Conservation (phyloP, 2,888 invertebrate genomes). For the Sarcophaga rosellei region DNA sequence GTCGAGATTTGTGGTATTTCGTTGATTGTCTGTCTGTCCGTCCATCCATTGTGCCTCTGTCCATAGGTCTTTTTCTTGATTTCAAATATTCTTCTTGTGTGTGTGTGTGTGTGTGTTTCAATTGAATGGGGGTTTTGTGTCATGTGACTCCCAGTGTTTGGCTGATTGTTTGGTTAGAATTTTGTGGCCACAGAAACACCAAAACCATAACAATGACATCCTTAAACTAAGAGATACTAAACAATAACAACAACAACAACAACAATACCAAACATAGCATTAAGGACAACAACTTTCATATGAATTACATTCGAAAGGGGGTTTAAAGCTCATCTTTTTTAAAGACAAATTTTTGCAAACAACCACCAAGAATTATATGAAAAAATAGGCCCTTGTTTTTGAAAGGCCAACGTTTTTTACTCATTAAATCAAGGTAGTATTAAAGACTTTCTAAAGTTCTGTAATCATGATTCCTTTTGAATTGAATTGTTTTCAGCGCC, state of each 20-base stretch:
- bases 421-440: too few relatives aligned
- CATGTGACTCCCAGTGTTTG: conserved; percentile 55
- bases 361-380: too few relatives aligned
- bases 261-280: conserved; percentile 58
- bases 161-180: conserved; percentile 62
- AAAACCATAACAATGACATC: conserved; percentile 62
- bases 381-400: too few relatives aligned
- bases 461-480: too few relatives aligned
- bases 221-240: conserved; percentile 45
- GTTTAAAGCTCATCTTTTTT: neutral
- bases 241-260: conserved; percentile 43
- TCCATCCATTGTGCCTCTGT: neutral
- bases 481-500: too few relatives aligned
- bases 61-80: neutral
- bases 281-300: neutral
- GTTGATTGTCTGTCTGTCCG: conserved; percentile 54
- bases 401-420: too few relatives aligned
- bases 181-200: conserved; percentile 63
- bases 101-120: neutral
- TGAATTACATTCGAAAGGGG: neutral
- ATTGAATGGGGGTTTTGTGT: conserved; percentile 24
- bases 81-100: neutral
- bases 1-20: conserved; percentile 57
- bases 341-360: too few relatives aligned
- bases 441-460: too few relatives aligned